Base-by-base conservation (phyloP, 2,113 vertebrate species). In the human region DNA sequence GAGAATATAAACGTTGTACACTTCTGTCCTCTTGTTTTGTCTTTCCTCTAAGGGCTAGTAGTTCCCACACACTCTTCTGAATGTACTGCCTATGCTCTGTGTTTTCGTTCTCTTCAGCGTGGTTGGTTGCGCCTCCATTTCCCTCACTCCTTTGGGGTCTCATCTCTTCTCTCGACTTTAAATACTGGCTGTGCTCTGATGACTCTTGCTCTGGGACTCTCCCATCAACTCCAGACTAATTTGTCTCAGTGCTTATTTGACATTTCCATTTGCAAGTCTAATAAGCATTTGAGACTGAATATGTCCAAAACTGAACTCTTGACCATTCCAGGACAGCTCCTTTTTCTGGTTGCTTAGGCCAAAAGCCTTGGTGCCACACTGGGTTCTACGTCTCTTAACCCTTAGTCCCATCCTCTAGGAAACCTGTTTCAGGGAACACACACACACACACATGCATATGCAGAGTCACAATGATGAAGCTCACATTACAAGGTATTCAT, bases 51-150 rank as follows among this genome's bases (percentile, higher is more conserved):
- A 17, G 20, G 30, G 45, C 55, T 57, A 50, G 10, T 43, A 27
- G 30, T 72, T 12, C 20, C 43, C 45, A 20, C 45, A 35, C 25
- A 25, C 43, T 11, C 17, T 64, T 3, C n/a, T 7, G 43, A 61
- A 17, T 18, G 7, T 3, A 4, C n/a, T 48, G n/a, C 50, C n/a
- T 66, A 20, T 1, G 4, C 40, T 35, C 79, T 17, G 0, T n/a
- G 50, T 50, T 11, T 76, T 17, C 8, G 11, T 4, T 81, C 38
- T 50, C 22, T 72, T 43, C n/a, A 2, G 17, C 2, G 30, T 35
- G 50, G 17, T 52, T 40, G 16, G 40, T 48, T 52, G 38, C 2
- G 0, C 57, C 32, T 50, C 73, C 27, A 3, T 2, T 23, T 40
- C 66, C 38, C 64, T 87, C 32, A 27, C 23, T 32, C 30, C 61